Evolutionary conservation across 2,113 vertebrate genomes (phyloP), one percentile per base, ranked within the genome.

Genomic region (Menidia beryllina): DNA sequence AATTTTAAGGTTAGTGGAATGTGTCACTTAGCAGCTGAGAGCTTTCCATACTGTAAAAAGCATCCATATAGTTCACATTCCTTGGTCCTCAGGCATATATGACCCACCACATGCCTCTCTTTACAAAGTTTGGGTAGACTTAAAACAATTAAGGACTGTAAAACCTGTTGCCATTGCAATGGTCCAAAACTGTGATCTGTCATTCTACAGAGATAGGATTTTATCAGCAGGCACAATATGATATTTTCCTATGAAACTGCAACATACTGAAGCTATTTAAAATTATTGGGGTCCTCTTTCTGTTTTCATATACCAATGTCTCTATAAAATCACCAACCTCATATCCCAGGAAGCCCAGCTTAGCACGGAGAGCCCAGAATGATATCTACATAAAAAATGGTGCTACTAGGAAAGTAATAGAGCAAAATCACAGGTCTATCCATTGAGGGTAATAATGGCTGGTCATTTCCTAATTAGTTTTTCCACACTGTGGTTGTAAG

Each of bases 311-410:
- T 48, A 47, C 39, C 59, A 38, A 0, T 20, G 51, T 24, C 72
- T 19, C 30, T 0, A 30, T 27, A 17, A 43, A 13, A 56, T n/a
- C 14, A 27, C 36, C 13, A 14, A 7, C 45, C 19, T 55, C 45
- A 34, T 47, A 17, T 41, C 34, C 3, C 17, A 15, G 43, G 5
- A 53, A 25, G 56, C 56, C 49, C 3, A 6, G 45, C 30, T 55
- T 36, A 55, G 17, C 47, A 61, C 52, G 62, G 26, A 26, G 24
- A 59, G 47, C 20, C 7, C 23, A 39, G n/a, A 12, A 20, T 19
- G 9, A 17, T 49, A 43, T 70, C 65, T 67, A 58, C 17, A 23
- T 27, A 62, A 13, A 66, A 41, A 75, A 13, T 50, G 49, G 21
- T 52, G 7, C 10, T 77, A 39, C 65, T 21, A 50, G 6, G 30